A percentile compares a stretch with the other conserved stretches of the same genome.
Conservation (phyloP, 1,140 invertebrate species). For the Camponotus pennsylvanicus region DNA sequence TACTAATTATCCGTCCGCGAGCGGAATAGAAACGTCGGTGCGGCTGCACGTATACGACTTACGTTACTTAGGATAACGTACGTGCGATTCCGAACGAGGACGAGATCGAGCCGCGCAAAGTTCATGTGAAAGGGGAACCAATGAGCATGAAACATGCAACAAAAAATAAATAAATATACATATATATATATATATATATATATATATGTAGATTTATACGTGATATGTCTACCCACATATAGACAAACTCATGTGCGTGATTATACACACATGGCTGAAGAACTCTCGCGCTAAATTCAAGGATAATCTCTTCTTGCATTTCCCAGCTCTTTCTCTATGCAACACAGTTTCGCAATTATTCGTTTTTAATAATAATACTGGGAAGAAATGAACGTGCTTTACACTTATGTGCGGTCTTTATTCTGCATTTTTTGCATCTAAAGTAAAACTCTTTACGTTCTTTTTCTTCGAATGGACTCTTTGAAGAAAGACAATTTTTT, state of each 20-base stretch:
- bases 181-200: neutral
- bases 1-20: conserved; percentile 74
- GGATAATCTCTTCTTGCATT: conserved; percentile 24
- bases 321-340: neutral
- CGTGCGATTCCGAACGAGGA: conserved; percentile 77
- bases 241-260: neutral
- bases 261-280: neutral
- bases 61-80: conserved; percentile 43
- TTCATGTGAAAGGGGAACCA: conserved; percentile 84
- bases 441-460: neutral
- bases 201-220: conserved; percentile 14
- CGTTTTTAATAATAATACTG: conserved; percentile 18
- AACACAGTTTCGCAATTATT: neutral
- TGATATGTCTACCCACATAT: neutral
- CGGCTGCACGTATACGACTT: conserved; percentile 51
- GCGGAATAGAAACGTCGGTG: conserved; percentile 71
- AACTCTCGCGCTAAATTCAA: conserved; percentile 39
- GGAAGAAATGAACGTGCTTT: neutral
- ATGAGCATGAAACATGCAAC: conserved; percentile 80
- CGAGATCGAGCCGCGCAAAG: conserved; percentile 79
- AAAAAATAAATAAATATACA: conserved; percentile 60
- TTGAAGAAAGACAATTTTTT: neutral
- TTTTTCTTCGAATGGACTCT: neutral
- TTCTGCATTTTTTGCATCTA: conserved; percentile 9
- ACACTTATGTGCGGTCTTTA: neutral